phyloP scores from a whole-genome alignment of 2,797 vertebrate species.

The Phaenicophaeus curvirostris region DNA sequence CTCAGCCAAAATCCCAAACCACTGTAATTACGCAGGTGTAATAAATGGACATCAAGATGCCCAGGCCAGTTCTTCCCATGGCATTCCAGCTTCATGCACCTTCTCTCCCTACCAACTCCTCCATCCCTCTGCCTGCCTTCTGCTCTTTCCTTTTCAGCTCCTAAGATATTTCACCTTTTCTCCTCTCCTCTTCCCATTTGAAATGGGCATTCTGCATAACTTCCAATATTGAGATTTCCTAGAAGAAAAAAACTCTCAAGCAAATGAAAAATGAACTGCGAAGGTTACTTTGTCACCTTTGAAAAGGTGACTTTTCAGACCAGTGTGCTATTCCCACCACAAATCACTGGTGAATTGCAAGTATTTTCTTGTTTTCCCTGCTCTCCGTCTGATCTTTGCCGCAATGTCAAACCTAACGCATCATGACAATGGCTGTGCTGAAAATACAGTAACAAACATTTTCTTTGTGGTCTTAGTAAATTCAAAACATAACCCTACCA shows the following conservation, averaged over 20 bases:
- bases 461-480: background rate
- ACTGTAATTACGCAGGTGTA: too few species aligned
- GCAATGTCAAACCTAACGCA: background rate
- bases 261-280: fast-evolving
- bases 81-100: background rate
- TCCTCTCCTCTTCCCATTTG: background rate
- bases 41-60: too few species aligned
- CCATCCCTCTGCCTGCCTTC: background rate
- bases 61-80: background rate
- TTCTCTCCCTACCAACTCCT: background rate
- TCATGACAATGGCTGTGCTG: background rate
- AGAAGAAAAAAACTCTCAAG: background rate
- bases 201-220: background rate
- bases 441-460: background rate
- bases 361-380: background rate
- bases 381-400: background rate
- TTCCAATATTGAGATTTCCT: background rate
- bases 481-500: background rate
- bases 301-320: background rate
- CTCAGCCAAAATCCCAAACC: background rate
- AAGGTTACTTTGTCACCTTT: background rate
- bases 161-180: background rate
- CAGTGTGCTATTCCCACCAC: background rate
- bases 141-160: background rate
- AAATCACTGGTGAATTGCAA: background rate